Evolutionary conservation across 2,797 vertebrate species (phyloP).

Genomic region (Carduelis carduelis): DNA sequence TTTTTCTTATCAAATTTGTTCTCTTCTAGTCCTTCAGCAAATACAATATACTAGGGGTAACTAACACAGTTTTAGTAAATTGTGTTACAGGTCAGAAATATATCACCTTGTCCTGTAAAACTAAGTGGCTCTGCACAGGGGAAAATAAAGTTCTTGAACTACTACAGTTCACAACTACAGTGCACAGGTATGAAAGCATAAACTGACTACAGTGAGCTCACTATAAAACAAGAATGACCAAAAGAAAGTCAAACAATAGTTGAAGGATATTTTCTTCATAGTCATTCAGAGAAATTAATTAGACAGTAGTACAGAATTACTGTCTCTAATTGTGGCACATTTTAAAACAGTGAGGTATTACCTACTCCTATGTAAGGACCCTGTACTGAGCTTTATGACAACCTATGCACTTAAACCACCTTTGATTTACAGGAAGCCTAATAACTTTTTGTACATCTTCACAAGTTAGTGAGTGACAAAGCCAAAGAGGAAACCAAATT

Average conservation of each 20-base stretch:
- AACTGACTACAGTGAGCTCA: neutral
- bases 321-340: neutral
- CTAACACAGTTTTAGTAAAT: conserved; percentile 64
- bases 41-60: conserved; percentile 43
- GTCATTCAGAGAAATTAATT: neutral
- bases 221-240: neutral
- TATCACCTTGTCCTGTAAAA: conserved; percentile 51
- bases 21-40: conserved; percentile 40
- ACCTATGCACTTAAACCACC: neutral
- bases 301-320: neutral
- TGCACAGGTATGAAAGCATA: neutral
- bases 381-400: neutral
- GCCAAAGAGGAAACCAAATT: neutral
- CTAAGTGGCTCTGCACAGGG: neutral
- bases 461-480: neutral
- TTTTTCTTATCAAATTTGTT: conserved; percentile 44
- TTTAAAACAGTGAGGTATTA: neutral
- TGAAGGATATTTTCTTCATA: neutral
- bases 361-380: neutral
- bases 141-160: neutral
- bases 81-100: conserved; percentile 50
- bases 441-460: neutral
- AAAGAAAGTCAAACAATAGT: neutral
- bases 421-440: neutral
- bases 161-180: neutral